Percentiles rank a stretch among this genome's conserved stretches.
Conservation (phyloP, 2,888 invertebrate genomes). For the Hemicrepidius hirtus region DNA sequence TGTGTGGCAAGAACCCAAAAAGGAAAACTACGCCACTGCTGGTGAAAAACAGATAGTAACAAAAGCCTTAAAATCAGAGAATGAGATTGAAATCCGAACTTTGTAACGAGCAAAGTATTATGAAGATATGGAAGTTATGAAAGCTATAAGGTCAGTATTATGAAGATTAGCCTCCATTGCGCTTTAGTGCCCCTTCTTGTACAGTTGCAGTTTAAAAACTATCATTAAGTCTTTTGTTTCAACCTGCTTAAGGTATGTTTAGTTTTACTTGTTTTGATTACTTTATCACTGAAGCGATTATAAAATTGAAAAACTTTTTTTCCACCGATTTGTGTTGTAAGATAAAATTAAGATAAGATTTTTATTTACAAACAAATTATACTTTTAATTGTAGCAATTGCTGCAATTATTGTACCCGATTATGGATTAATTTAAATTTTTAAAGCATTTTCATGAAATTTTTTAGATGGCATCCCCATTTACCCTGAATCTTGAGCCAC, state of each 20-base stretch:
- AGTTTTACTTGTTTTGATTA: too few species aligned
- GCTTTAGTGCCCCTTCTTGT: slow-evolving; percentile 34
- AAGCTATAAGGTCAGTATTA: slow-evolving; percentile 50
- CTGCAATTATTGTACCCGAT: too few species aligned
- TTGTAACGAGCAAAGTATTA: slow-evolving; percentile 62
- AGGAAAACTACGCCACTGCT: slow-evolving; percentile 3
- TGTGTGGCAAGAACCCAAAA: not conserved
- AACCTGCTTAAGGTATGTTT: slow-evolving; percentile 20
- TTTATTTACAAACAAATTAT: slow-evolving; percentile 8
- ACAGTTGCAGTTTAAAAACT: not conserved
- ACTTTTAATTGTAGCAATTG: too few species aligned
- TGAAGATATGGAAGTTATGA: slow-evolving; percentile 57
- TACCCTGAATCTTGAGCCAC: slow-evolving; percentile 76
- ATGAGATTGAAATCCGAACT: slow-evolving; percentile 61
- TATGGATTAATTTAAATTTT: not conserved
- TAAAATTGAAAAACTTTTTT: too few species aligned
- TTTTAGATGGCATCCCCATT: slow-evolving; percentile 72
- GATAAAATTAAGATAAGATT: slow-evolving; percentile 2
- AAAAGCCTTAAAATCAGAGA: slow-evolving; percentile 41
- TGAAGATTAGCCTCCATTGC: slow-evolving; percentile 28
- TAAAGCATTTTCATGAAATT: not conserved
- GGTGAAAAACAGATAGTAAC: slow-evolving; percentile 14
- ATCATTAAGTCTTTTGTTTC: not conserved
- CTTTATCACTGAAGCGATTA: too few species aligned
- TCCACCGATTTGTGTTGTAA: too few species aligned